Evolutionary conservation across 2,888 invertebrate species (phyloP), one percentile per base, ranked within the genome.

Genomic region (Tetramorium bicarinatum): DNA sequence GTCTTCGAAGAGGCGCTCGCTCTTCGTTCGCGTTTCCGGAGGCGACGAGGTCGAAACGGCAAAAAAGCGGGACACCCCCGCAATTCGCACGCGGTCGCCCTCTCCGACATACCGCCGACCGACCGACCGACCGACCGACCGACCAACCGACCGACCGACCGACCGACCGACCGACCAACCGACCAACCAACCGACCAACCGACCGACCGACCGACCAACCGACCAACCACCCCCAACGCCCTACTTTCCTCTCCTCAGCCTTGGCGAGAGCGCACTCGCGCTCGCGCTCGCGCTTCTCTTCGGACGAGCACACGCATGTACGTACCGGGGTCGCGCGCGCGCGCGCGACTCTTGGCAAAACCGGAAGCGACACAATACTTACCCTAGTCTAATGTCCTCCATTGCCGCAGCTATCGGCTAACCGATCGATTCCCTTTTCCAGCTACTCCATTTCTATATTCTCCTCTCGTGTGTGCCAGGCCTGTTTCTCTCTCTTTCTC

Each of bases 361-460:
- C 59, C 56, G 75, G 67, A 52, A 75, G 75, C 54, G 56, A 77
- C 41, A 66, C 75, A 62, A n/a, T 76, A 89, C 90, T 90, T 89
- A 90, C 90, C 90, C 89, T 81, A 87, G 84, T 88, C 82, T 79
- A 83, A 86, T 88, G 90, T 90, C 88, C 89, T 90, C 88, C 90
- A 90, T 79, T 89, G 89, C 84, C 86, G n/a, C 25, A 66, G 15
- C 84, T 90, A 90, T 89, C 87, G 88, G 83, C 80, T 85, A 82
- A 77, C 44, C 90, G 88, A 90, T 90, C 90, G 90, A 90, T 90
- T 82, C 85, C 85, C 76, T 84, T 84, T 85, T 87, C 85, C 82
- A 86, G 88, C 86, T 86, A 86, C 72, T 84, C 84, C 86, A 77
- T 86, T 84, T 83, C 67, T 59, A 9, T 62, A 74, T 77, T 64